Percentiles rank a stretch among this genome's conserved stretches.
phyloP scores from a whole-genome alignment of 2,888 invertebrate species.

The Odontothrips loti region DNA sequence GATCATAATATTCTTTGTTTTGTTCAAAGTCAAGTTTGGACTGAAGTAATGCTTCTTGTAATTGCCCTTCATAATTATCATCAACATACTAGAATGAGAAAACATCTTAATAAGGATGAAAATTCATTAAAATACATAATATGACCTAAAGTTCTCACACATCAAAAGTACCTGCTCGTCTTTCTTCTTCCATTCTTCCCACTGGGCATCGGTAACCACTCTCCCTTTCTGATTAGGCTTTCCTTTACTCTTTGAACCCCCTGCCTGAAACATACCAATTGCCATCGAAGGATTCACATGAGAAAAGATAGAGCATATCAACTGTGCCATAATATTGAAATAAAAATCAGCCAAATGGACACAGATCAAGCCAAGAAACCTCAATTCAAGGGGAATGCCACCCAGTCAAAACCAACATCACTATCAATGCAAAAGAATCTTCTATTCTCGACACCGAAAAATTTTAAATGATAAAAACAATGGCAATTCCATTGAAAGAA shows the following conservation, averaged over 20 bases:
- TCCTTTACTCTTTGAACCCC: constrained; percentile 42
- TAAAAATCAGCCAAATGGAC: background rate
- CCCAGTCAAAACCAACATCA: no score
- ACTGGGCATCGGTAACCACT: constrained; percentile 56
- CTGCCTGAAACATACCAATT: background rate
- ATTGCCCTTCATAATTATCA: constrained; percentile 55
- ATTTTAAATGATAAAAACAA: background rate
- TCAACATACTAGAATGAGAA: constrained; percentile 52
- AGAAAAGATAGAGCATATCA: no score
- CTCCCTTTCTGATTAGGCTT: constrained; percentile 50
- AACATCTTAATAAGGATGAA: constrained; percentile 27
- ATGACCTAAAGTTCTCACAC: background rate
- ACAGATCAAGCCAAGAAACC: background rate
- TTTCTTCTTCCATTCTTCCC: constrained; percentile 70
- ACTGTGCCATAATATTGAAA: background rate
- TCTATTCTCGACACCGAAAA: background rate
- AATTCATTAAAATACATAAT: background rate
- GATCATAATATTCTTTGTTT: constrained; percentile 53
- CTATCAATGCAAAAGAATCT: no score
- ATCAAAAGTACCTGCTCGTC: constrained; percentile 55
- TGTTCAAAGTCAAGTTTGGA: constrained; percentile 69
- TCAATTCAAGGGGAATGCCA: background rate
- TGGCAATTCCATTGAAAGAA: background rate
- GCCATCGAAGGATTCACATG: no score
- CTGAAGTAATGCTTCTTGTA: constrained; percentile 64